Evolutionary conservation across 2,113 vertebrate genomes (phyloP).

Genomic region (Tupaia chinensis): DNA sequence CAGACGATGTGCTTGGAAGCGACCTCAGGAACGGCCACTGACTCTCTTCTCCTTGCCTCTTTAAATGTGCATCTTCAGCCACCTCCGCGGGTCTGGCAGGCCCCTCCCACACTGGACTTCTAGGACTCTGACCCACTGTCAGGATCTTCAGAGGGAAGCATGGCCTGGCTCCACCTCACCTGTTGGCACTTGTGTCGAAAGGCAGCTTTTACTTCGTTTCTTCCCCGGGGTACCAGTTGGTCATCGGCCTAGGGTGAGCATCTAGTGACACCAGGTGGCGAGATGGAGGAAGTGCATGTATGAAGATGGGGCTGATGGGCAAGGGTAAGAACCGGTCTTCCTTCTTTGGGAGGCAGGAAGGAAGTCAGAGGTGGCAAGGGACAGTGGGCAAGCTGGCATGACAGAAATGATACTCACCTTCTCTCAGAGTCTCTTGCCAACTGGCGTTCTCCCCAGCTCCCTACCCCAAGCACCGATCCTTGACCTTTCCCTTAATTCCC

Average conservation of each 20-base stretch:
- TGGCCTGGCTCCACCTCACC: accelerated
- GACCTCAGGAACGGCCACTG: neutral
- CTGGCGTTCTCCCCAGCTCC: neutral
- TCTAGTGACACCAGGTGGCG: constrained; percentile 67
- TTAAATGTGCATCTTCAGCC: neutral
- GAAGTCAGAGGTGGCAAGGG: neutral
- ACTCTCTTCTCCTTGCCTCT: neutral
- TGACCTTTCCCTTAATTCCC: constrained; percentile 3
- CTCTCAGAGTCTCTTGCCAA: neutral
- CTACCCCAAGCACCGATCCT: neutral
- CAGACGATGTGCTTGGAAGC: neutral
- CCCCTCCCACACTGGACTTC: neutral
- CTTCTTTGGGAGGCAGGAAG: neutral
- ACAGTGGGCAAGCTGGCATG: no score
- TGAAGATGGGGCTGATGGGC: accelerated
- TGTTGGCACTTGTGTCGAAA: neutral
- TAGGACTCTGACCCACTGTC: neutral
- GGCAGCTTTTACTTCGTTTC: neutral
- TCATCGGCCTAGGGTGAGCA: neutral
- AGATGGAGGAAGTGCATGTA: neutral
- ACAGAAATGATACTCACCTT: neutral
- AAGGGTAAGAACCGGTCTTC: neutral
- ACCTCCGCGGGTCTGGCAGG: neutral
- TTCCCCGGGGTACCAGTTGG: neutral
- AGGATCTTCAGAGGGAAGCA: neutral